A percentile compares a stretch with the other conserved stretches of the same genome.
Evolutionary conservation across 1,140 invertebrate genomes (phyloP).

Genomic region (Zaprionus ghesquierei): DNA sequence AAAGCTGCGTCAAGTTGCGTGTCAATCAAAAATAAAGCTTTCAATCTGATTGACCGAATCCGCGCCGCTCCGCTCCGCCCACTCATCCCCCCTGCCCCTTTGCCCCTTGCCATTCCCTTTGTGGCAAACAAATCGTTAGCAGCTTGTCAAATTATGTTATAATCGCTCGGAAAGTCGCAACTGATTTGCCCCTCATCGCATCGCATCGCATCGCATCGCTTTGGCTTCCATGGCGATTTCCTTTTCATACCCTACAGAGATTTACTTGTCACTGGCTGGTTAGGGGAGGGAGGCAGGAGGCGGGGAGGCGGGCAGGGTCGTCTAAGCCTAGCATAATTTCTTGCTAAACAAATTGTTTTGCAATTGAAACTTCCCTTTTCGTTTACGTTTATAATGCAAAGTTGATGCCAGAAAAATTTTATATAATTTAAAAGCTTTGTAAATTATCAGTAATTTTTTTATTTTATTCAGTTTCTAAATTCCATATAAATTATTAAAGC

Average conservation of each 20-base stretch:
- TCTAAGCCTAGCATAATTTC: no score
- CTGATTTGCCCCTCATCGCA: background rate
- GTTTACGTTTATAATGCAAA: no score
- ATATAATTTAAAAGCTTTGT: no score
- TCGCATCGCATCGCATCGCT: background rate
- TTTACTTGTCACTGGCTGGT: background rate
- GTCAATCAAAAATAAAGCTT: conserved; percentile 42
- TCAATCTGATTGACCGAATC: conserved; percentile 30
- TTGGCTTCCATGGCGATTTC: background rate
- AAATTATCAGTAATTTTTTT: no score
- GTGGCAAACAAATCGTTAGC: background rate
- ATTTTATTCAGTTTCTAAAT: no score
- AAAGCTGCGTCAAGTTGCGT: conserved; percentile 40
- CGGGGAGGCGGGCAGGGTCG: no score
- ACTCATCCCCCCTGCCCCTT: background rate
- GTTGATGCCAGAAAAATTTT: no score
- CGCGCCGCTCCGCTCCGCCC: background rate
- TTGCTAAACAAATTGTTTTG: no score
- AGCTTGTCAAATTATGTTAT: conserved; percentile 3
- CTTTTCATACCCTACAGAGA: background rate
- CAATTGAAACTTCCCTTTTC: no score
- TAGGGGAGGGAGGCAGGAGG: no score
- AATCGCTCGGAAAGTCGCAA: background rate
- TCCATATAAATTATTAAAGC: no score
- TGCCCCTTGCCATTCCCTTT: background rate